Evolutionary conservation across 2,888 invertebrate genomes (phyloP).

Genomic region (Coelogynopora nodosa): DNA sequence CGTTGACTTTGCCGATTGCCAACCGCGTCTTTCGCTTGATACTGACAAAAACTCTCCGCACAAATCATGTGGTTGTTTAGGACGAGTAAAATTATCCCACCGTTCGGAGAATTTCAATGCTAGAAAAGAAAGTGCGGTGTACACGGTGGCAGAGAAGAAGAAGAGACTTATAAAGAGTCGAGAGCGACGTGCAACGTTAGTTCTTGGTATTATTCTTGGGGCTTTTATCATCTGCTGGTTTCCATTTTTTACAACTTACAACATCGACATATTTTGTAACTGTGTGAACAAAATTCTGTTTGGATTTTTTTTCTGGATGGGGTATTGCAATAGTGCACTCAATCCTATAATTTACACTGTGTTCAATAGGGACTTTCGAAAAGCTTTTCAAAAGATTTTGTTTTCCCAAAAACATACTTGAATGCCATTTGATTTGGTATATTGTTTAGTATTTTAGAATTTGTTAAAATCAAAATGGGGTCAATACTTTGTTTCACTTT

Average conservation of each 20-base stretch:
- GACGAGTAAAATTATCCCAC: neutral
- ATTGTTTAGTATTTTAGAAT: neutral
- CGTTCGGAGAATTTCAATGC: neutral
- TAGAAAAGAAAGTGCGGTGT: neutral
- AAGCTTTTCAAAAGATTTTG: slow-evolving; percentile 88
- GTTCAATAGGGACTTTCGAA: slow-evolving; percentile 92
- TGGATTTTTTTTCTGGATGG: slow-evolving; percentile 89
- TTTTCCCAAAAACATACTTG: slow-evolving; percentile 56
- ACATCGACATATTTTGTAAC: slow-evolving; percentile 60
- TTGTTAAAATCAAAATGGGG: neutral
- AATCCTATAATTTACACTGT: slow-evolving; percentile 90
- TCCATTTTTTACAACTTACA: slow-evolving; percentile 77
- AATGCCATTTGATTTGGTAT: no score
- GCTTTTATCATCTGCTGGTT: slow-evolving; percentile 97
- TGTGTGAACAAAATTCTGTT: slow-evolving; percentile 64
- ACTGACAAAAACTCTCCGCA: neutral
- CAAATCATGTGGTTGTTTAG: neutral
- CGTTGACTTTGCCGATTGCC: neutral
- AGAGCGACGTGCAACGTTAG: slow-evolving; percentile 90
- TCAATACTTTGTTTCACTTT: neutral
- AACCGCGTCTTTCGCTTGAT: neutral
- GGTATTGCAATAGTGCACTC: slow-evolving; percentile 91
- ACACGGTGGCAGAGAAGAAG: slow-evolving; percentile 68
- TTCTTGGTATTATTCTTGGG: slow-evolving; percentile 93
- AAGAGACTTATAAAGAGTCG: slow-evolving; percentile 85